These are phyloP conservation scores for Nysson spinosus DNA, from an alignment of 2,888 invertebrate species.

Conservation along the genomic window DNA sequence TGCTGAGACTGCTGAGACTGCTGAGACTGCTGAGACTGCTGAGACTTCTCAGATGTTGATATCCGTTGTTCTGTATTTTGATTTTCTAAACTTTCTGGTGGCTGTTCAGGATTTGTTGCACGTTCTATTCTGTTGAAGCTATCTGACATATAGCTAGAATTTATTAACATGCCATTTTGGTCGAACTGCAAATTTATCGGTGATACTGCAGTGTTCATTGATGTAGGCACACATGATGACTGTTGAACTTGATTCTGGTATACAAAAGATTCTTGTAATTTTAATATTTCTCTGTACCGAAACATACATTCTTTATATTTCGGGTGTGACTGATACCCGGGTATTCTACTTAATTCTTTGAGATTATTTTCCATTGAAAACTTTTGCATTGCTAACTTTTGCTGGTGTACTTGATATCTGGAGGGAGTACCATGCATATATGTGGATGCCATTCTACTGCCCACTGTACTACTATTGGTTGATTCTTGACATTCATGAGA, in stretches of 20 bases:
- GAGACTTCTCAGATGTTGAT: constrained; percentile 29
- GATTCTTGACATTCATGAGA: constrained; percentile 61
- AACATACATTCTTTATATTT: constrained; percentile 73
- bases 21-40: constrained; percentile 43
- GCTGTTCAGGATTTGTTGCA: constrained; percentile 17
- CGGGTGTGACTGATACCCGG: constrained; percentile 72
- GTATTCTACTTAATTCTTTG: constrained; percentile 67
- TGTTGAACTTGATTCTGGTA: constrained; percentile 69
- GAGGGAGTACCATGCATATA: constrained; percentile 48
- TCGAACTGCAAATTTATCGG: constrained; percentile 75
- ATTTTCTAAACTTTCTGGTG: constrained; percentile 21
- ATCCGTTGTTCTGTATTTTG: constrained; percentile 26
- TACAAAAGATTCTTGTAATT: constrained; percentile 69
- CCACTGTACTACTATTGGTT: constrained; percentile 31
- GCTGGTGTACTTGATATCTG: constrained; percentile 69
- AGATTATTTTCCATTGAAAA: constrained; percentile 70
- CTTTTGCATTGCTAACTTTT: constrained; percentile 71
- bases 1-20: too few species aligned
- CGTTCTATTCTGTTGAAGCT: constrained; percentile 54
- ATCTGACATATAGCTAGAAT: constrained; percentile 66
- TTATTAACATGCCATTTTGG: constrained; percentile 73
- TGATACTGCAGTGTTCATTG: constrained; percentile 49
- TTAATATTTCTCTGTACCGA: constrained; percentile 68
- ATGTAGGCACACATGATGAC: constrained; percentile 22
- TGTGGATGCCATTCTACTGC: constrained; percentile 50